A percentile compares a stretch with the other conserved stretches of the same genome.
These are phyloP conservation scores for Spisula solida DNA, from an alignment of 2,888 invertebrate genomes.

Conservation along the genomic window DNA sequence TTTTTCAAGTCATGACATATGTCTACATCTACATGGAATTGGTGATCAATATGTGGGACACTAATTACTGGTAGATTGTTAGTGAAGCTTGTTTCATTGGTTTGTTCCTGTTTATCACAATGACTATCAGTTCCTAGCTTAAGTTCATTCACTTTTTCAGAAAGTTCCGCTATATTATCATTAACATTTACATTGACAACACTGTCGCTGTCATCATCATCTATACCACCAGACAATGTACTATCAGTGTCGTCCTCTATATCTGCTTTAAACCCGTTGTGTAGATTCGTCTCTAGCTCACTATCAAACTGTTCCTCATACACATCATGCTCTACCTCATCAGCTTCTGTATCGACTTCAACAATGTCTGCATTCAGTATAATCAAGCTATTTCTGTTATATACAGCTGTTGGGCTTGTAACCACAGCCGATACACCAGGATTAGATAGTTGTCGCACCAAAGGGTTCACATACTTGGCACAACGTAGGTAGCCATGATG, in stretches of 20 bases:
- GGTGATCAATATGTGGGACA: not conserved
- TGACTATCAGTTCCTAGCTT: not conserved
- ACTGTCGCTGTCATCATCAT: not conserved
- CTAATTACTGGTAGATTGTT: not conserved
- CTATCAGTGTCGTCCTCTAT: conserved; percentile 36
- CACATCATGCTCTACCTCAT: conserved; percentile 38
- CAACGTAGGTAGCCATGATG: conserved; percentile 66
- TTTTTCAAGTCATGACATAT: not conserved
- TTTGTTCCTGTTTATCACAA: not conserved
- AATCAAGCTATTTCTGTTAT: conserved; percentile 55
- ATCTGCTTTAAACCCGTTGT: conserved; percentile 28
- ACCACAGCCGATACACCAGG: not conserved
- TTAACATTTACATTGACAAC: not conserved
- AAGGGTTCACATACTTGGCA: conserved; percentile 64
- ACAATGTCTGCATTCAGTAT: conserved; percentile 39
- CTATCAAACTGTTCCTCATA: conserved; percentile 59
- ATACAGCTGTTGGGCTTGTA: not conserved
- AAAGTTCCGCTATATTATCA: not conserved
- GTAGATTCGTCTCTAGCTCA: conserved; percentile 54
- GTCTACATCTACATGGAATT: not conserved
- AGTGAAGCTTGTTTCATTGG: too few species aligned
- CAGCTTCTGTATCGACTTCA: conserved; percentile 37
- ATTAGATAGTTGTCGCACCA: conserved; percentile 52
- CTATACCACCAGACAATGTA: conserved; percentile 26
- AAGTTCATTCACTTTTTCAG: not conserved